These are phyloP conservation scores for Ephestia elutella DNA, from an alignment of 1,140 invertebrate genomes.

Conservation along the genomic window DNA sequence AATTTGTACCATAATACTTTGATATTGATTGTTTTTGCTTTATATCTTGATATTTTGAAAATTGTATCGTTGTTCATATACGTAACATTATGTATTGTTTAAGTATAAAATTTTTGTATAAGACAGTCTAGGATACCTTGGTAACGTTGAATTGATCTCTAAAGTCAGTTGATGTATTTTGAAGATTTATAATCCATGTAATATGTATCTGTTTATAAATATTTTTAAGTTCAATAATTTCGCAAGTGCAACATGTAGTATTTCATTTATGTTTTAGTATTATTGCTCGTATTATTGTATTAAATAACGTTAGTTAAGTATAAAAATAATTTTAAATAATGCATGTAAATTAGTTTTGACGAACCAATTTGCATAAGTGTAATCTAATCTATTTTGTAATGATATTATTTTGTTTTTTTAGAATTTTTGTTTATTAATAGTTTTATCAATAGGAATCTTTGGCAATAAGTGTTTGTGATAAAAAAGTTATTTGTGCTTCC, in stretches of 20 bases:
- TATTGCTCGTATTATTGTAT: background rate
- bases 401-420: background rate
- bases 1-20: too few species aligned
- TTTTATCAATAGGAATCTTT: background rate
- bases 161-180: background rate
- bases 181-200: background rate
- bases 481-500: constrained; percentile 15
- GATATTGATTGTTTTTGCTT: too few species aligned
- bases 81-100: background rate
- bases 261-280: background rate
- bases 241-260: background rate
- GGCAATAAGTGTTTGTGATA: constrained; percentile 21
- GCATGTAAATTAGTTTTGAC: background rate
- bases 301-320: background rate
- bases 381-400: background rate
- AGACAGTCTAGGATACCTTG: background rate
- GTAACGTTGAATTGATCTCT: background rate
- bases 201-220: background rate
- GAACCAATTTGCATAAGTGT: background rate
- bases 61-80: too few species aligned
- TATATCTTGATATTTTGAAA: too few species aligned
- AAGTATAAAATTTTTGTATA: background rate
- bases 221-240: background rate
- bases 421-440: background rate
- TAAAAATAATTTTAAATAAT: background rate